Percentiles rank a stretch among this genome's conserved stretches.
Conservation (phyloP, 2,797 vertebrate genomes). For the Sebastes paucispinis region DNA sequence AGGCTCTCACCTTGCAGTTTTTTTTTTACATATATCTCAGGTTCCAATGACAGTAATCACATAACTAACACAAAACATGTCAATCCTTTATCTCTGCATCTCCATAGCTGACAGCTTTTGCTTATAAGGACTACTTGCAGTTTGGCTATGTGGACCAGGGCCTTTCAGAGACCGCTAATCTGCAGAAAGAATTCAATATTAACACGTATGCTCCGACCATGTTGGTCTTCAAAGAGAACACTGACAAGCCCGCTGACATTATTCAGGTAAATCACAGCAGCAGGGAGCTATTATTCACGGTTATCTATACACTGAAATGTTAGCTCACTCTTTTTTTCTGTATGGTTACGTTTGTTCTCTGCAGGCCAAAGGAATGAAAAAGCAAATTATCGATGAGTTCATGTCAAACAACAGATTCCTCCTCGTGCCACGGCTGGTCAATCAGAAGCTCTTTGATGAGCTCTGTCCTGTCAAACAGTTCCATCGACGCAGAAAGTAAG, state of each 20-base stretch:
- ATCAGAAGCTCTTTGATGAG: conserved; percentile 94
- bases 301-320: neutral
- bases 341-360: neutral
- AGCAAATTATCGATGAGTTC: conserved; percentile 94
- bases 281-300: neutral
- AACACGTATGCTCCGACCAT: conserved; percentile 92
- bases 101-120: conserved; percentile 90
- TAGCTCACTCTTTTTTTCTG: neutral
- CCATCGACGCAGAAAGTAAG: conserved; percentile 95
- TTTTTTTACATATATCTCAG: neutral
- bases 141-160: conserved; percentile 94
- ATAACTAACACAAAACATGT: neutral
- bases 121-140: conserved; percentile 91
- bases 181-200: conserved; percentile 91
- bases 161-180: conserved; percentile 84
- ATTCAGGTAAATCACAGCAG: conserved; percentile 85
- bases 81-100: neutral
- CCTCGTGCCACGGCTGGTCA: conserved; percentile 90
- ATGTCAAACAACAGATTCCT: conserved; percentile 95
- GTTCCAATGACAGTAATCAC: neutral
- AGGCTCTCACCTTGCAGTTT: conserved; percentile 12
- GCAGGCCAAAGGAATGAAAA: conserved; percentile 94
- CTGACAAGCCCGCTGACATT: conserved; percentile 87
- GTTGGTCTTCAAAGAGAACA: conserved; percentile 93
- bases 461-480: conserved; percentile 95